Evolutionary conservation across 2,797 vertebrate genomes (phyloP).

Genomic region (Alca torda): DNA sequence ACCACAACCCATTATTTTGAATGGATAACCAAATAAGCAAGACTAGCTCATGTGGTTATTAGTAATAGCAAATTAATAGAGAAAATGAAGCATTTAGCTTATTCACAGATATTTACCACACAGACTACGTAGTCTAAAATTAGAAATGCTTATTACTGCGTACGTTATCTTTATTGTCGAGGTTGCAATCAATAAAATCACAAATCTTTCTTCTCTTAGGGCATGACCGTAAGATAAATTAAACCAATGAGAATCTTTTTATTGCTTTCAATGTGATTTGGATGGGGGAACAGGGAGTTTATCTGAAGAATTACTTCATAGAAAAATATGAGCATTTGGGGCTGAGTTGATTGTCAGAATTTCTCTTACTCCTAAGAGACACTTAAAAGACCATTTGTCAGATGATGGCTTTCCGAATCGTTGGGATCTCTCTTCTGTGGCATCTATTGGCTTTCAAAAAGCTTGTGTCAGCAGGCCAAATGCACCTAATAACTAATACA

Average conservation of each 20-base stretch:
- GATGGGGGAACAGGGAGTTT: constrained; percentile 18
- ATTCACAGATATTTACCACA: constrained; percentile 34
- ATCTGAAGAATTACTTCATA: constrained; percentile 7
- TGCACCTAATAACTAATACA: background rate
- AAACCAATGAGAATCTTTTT: constrained; percentile 20
- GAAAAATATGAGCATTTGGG: background rate
- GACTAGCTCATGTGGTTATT: background rate
- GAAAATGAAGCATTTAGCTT: constrained; percentile 45
- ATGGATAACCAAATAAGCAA: constrained; percentile 31
- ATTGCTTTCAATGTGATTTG: constrained; percentile 32
- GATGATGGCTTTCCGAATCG: background rate
- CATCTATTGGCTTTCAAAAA: constrained; percentile 21
- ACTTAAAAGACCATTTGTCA: background rate
- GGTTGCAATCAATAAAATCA: constrained; percentile 46
- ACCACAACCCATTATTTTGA: constrained; percentile 5
- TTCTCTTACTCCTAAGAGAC: constrained; percentile 9
- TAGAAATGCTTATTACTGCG: constrained; percentile 15
- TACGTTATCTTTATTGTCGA: constrained; percentile 35
- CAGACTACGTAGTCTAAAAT: background rate
- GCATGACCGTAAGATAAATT: constrained; percentile 18
- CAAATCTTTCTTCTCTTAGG: constrained; percentile 49
- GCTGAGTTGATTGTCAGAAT: background rate
- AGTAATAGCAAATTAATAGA: constrained; percentile 28
- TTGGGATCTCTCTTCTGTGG: background rate
- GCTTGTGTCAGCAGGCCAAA: constrained; percentile 40